A percentile compares a stretch with the other conserved stretches of the same genome.
Conservation (phyloP, 2,888 invertebrate genomes). For the Pyrrhia umbra region DNA sequence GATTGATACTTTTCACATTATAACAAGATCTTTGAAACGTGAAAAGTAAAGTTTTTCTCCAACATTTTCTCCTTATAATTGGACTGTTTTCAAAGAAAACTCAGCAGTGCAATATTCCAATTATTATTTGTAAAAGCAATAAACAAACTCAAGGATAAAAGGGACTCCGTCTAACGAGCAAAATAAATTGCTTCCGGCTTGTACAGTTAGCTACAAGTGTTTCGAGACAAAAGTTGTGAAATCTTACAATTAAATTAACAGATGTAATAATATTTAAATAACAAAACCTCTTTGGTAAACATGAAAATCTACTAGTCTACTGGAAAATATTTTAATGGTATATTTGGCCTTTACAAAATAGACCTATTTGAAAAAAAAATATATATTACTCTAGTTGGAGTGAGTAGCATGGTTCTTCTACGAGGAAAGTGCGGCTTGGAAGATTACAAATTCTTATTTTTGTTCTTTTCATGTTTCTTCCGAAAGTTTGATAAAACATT, state of each 20-base stretch:
- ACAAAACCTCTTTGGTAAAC: too few species aligned
- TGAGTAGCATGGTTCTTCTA: too few species aligned
- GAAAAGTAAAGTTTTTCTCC: background rate
- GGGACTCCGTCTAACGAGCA: slow-evolving; percentile 13
- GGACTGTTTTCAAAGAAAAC: slow-evolving; percentile 7
- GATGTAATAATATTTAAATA: background rate
- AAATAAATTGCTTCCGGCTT: slow-evolving; percentile 28
- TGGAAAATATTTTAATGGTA: too few species aligned
- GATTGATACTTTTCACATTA: too few species aligned
- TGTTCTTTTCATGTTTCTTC: too few species aligned
- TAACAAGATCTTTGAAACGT: background rate
- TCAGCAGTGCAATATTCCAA: slow-evolving; percentile 6
- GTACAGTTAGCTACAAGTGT: slow-evolving; percentile 1
- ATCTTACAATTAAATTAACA: background rate
- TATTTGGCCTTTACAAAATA: too few species aligned
- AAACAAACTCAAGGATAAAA: slow-evolving; percentile 13
- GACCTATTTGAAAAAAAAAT: too few species aligned
- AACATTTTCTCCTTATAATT: slow-evolving; percentile 1
- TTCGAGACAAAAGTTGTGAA: background rate
- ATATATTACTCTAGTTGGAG: too few species aligned
- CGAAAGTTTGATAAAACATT: too few species aligned
- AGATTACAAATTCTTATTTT: too few species aligned
- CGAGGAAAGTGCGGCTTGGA: too few species aligned
- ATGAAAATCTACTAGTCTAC: too few species aligned
- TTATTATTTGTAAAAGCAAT: slow-evolving; percentile 12